These are phyloP conservation scores for Drosophila hydei DNA, from an alignment of 1,140 invertebrate genomes.

Conservation along the genomic window DNA sequence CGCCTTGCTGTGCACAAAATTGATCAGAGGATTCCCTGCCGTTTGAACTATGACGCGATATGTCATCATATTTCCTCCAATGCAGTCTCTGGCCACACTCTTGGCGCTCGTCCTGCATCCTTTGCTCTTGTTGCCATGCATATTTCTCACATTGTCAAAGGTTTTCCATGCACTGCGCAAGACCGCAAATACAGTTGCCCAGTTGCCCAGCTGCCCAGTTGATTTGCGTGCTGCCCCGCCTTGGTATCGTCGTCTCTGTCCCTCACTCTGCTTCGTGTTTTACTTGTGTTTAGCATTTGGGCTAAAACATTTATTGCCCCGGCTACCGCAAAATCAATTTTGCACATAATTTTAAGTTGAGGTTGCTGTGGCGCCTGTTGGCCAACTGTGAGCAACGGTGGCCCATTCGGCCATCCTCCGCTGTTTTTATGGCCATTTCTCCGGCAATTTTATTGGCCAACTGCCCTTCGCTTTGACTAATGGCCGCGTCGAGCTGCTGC, in stretches of 20 bases:
- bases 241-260: background rate
- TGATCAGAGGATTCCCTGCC: constrained; percentile 84
- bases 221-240: constrained; percentile 3
- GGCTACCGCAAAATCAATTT: constrained; percentile 80
- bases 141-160: constrained; percentile 75
- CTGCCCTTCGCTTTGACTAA: constrained; percentile 52
- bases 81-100: constrained; percentile 42
- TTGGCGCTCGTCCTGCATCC: constrained; percentile 11
- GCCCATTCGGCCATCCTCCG: constrained; percentile 32
- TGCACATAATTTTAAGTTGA: constrained; percentile 52
- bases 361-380: constrained; percentile 28
- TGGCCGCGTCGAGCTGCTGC: constrained; percentile 36
- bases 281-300: constrained; percentile 55
- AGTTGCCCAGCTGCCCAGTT: constrained; percentile 7
- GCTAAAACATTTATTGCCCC: constrained; percentile 57
- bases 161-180: constrained; percentile 50
- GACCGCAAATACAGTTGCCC: constrained; percentile 40
- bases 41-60: constrained; percentile 84
- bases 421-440: constrained; percentile 64
- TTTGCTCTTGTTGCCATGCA: constrained; percentile 55
- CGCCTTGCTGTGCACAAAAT: constrained; percentile 84
- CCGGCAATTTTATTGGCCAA: constrained; percentile 68
- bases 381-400: constrained; percentile 24
- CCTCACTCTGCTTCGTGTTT: constrained; percentile 24
- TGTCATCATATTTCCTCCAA: constrained; percentile 83